Conservation (phyloP, 2,113 vertebrate species). For the Peromyscus leucopus region DNA sequence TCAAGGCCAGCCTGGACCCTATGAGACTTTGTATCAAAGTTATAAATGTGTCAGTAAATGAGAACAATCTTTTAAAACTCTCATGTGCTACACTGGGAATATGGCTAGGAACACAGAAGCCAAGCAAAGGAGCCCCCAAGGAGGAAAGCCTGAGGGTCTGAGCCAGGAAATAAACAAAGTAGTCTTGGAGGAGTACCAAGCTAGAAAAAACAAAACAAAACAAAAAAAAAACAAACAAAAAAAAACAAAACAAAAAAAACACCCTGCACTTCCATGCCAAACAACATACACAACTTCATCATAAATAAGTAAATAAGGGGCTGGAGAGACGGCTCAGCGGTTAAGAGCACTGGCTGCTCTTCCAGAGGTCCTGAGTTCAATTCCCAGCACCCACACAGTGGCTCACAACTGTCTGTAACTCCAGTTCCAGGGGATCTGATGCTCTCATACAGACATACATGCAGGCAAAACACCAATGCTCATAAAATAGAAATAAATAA, state of each 20-base stretch:
- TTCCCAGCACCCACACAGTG: neutral
- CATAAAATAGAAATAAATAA: neutral
- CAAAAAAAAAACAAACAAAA: no score
- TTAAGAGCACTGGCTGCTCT: neutral
- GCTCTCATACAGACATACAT: neutral
- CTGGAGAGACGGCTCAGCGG: neutral
- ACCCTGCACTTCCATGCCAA: neutral
- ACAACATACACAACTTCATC: accelerated
- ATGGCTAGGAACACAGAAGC: neutral
- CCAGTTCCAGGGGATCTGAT: neutral
- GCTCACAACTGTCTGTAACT: neutral
- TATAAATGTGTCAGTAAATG: neutral
- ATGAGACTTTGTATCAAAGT: neutral
- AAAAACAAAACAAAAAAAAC: neutral
- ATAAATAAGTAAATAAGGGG: neutral
- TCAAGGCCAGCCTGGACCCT: neutral
- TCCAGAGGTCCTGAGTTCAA: neutral
- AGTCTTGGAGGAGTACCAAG: neutral
- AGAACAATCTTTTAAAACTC: neutral
- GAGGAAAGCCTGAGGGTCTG: neutral
- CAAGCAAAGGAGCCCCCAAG: neutral
- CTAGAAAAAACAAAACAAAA: neutral
- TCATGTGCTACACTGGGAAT: neutral
- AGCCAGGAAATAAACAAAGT: slow-evolving; percentile 19
- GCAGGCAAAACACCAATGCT: neutral